Conservation (phyloP, 2,888 invertebrate species). For the Zhengitettix transpicula region DNA sequence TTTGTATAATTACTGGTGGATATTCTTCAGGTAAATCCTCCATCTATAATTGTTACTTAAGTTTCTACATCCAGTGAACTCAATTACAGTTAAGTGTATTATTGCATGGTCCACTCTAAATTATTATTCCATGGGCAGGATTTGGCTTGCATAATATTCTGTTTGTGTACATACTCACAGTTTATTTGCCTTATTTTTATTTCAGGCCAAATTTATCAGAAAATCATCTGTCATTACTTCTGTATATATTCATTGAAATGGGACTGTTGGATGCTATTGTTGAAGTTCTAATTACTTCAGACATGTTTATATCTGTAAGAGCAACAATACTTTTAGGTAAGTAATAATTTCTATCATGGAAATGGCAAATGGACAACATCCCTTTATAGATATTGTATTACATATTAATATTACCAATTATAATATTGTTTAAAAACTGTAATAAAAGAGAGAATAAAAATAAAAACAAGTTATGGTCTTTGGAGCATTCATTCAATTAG, state of each 20-base stretch:
- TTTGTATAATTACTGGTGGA: too few relatives aligned
- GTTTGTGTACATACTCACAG: too few relatives aligned
- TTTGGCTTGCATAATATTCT: too few relatives aligned
- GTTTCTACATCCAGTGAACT: too few relatives aligned
- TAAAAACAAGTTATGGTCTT: too few relatives aligned
- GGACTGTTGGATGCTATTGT: slow-evolving; percentile 78
- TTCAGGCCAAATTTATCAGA: slow-evolving; percentile 77
- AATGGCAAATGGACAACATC: background rate
- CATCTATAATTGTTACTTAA: too few relatives aligned
- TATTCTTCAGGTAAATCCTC: too few relatives aligned
- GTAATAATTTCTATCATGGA: background rate
- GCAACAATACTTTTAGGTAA: slow-evolving; percentile 74
- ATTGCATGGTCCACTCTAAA: too few relatives aligned
- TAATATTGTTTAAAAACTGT: background rate
- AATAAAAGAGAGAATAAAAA: too few relatives aligned
- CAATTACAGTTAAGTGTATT: too few relatives aligned
- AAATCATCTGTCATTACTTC: slow-evolving; percentile 73
- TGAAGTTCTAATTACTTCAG: slow-evolving; percentile 79
- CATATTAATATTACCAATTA: background rate
- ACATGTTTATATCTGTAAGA: slow-evolving; percentile 77
- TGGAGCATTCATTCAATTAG: too few relatives aligned
- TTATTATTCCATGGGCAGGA: too few relatives aligned
- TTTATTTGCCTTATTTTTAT: slow-evolving; percentile 4
- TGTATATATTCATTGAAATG: slow-evolving; percentile 74
- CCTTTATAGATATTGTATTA: background rate